Conservation (phyloP, 2,888 invertebrate genomes). For the Quadroppia sp. region DNA sequence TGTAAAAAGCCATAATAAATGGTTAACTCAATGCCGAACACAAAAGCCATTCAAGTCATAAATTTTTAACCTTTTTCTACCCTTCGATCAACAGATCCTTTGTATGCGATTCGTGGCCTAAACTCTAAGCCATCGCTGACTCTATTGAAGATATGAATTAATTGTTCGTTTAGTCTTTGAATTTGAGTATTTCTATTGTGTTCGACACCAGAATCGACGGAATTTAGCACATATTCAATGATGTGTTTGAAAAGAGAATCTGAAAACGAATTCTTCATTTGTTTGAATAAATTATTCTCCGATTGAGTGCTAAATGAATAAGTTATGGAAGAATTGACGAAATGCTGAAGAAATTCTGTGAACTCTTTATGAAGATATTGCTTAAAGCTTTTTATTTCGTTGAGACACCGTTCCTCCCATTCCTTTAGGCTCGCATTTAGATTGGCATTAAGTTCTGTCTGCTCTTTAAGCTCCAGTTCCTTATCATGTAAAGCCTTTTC, state of each 20-base stretch:
- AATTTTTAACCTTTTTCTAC: not conserved
- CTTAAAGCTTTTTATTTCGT: not conserved
- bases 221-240: not conserved
- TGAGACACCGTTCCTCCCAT: not conserved
- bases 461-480: constrained; percentile 15
- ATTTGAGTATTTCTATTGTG: constrained; percentile 7
- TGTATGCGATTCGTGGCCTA: constrained; percentile 17
- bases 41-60: not conserved
- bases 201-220: not conserved
- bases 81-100: not conserved
- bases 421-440: constrained; percentile 4
- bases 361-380: constrained; percentile 12
- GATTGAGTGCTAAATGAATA: not conserved
- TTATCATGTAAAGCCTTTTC: constrained; percentile 31
- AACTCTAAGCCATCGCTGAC: constrained; percentile 2
- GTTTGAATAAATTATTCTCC: not conserved
- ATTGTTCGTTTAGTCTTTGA: constrained; percentile 21
- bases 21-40: not conserved
- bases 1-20: not conserved
- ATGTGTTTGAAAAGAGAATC: not conserved
- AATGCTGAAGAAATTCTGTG: constrained; percentile 5
- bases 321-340: constrained; percentile 1
- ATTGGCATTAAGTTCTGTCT: constrained; percentile 20
- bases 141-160: constrained; percentile 21
- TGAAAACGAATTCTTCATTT: constrained; percentile 28